Conservation (phyloP, 2,113 vertebrate genomes). For the Himantopus leucocephalus region DNA sequence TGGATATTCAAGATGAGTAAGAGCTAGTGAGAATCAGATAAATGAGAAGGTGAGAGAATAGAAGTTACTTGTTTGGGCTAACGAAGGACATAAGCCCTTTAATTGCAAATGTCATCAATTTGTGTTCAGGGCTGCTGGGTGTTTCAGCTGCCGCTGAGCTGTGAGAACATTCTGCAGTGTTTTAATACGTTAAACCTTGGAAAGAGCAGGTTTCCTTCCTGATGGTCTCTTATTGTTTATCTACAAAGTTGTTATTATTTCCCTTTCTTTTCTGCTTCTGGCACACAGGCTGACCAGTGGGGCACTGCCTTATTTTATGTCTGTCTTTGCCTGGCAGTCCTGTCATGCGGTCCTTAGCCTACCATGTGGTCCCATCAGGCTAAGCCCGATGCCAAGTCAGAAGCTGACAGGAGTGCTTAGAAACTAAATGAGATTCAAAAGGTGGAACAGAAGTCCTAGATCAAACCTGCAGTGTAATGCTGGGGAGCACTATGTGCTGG, state of each 20-base stretch:
- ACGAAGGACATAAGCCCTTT: background rate
- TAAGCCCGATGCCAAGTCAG: background rate
- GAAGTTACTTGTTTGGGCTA: background rate
- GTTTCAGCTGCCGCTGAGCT: background rate
- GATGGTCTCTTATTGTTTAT: background rate
- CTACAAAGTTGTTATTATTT: background rate
- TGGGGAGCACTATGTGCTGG: background rate
- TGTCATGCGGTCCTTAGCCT: background rate
- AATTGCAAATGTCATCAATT: background rate
- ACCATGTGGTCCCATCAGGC: background rate
- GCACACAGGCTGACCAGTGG: background rate
- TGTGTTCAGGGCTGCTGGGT: background rate
- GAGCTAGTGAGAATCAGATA: background rate
- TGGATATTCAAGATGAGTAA: background rate
- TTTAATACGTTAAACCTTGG: background rate
- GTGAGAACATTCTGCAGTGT: background rate
- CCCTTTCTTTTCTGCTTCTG: background rate
- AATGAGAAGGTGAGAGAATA: background rate
- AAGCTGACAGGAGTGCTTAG: background rate
- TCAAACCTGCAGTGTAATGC: background rate
- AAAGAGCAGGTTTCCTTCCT: constrained; percentile 24
- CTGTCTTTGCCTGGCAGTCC: background rate
- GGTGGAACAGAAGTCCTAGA: background rate
- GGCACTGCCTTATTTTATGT: background rate
- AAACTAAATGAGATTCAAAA: background rate